Percentiles rank a stretch among this genome's conserved stretches.
These are phyloP conservation scores for Drosophila mauritiana DNA, from an alignment of 1,140 invertebrate genomes.

Conservation along the genomic window DNA sequence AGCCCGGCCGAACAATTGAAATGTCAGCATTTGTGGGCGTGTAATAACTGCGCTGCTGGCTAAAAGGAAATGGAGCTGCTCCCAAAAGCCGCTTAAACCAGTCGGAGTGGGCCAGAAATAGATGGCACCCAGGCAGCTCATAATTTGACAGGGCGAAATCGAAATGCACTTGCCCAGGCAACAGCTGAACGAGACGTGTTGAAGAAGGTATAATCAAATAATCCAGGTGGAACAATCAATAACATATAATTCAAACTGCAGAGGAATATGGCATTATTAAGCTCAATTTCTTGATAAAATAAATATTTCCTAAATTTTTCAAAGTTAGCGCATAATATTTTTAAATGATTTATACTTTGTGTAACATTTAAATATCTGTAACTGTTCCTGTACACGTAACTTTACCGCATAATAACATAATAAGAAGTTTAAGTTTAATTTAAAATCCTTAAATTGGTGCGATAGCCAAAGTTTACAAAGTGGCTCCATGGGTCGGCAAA, in stretches of 20 bases:
- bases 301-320: too few species aligned
- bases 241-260: not conserved
- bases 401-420: not conserved
- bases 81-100: constrained; percentile 16
- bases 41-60: constrained; percentile 33
- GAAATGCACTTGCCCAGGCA: constrained; percentile 33
- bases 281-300: not conserved
- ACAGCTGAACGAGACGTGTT: constrained; percentile 31
- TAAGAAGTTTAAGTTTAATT: not conserved
- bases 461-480: not conserved
- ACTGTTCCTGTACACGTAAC: too few species aligned
- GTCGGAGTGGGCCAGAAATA: not conserved
- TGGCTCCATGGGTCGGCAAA: not conserved
- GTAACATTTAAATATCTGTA: too few species aligned
- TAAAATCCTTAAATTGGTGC: not conserved
- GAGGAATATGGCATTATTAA: not conserved
- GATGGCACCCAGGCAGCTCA: constrained; percentile 7
- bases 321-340: too few species aligned
- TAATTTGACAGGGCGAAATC: constrained; percentile 39
- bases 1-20: constrained; percentile 56
- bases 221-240: constrained; percentile 21
- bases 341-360: too few species aligned
- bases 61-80: constrained; percentile 13
- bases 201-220: constrained; percentile 12
- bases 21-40: constrained; percentile 64